Evolutionary conservation across 2,797 vertebrate genomes (phyloP).

Genomic region (Pseudotriccus pelzelni): DNA sequence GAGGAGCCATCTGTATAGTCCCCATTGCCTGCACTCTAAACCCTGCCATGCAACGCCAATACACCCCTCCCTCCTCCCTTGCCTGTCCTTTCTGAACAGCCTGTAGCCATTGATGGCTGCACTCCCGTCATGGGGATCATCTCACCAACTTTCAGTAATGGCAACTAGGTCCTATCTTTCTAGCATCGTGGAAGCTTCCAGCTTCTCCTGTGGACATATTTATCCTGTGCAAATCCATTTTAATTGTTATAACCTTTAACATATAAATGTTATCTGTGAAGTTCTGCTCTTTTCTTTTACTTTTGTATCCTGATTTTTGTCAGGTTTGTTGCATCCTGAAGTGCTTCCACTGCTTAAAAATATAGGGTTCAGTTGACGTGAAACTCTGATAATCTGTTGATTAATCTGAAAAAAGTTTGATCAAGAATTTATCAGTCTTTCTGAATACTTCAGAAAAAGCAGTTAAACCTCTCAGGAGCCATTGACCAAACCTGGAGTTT

Average conservation of each 20-base stretch:
- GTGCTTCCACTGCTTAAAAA: background rate
- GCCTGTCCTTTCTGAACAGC: background rate
- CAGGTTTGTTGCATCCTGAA: background rate
- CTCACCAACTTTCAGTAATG: background rate
- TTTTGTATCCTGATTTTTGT: background rate
- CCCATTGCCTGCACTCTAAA: background rate
- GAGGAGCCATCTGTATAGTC: background rate
- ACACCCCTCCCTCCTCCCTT: background rate
- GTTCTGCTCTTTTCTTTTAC: background rate
- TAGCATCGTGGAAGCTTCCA: background rate
- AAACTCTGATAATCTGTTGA: background rate
- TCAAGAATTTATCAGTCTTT: background rate
- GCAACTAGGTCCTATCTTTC: rapidly evolving
- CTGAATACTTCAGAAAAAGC: background rate
- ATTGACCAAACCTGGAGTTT: background rate
- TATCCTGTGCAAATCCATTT: background rate
- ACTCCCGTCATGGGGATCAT: background rate
- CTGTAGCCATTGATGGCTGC: background rate
- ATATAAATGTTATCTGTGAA: background rate
- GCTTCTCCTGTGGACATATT: background rate
- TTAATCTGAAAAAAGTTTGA: background rate
- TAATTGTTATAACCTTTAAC: background rate
- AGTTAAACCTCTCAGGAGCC: background rate
- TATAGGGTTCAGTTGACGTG: background rate
- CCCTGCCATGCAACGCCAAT: background rate